Evolutionary conservation across 2,113 vertebrate species (phyloP).

Genomic region (Antechinus stuartii): DNA sequence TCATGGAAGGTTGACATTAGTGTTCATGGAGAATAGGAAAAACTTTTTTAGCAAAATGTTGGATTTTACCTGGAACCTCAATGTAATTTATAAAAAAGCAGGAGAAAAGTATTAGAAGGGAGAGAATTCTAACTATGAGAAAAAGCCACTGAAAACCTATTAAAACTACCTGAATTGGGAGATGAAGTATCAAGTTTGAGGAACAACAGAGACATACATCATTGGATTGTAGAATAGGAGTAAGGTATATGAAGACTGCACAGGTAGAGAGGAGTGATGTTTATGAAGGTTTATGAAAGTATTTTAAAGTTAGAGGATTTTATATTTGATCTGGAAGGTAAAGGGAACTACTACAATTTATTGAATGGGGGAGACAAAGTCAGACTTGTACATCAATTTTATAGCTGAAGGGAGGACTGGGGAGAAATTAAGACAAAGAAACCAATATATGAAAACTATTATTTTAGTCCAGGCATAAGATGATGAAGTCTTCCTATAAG

Average conservation of each 20-base stretch:
- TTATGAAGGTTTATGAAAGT: neutral
- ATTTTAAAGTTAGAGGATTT: neutral
- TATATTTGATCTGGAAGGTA: neutral
- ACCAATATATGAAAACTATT: neutral
- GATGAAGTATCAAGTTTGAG: neutral
- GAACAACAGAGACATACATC: neutral
- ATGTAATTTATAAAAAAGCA: neutral
- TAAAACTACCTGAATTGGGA: neutral
- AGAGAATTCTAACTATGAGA: neutral
- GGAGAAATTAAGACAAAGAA: neutral
- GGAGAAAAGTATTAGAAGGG: neutral
- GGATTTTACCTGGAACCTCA: neutral
- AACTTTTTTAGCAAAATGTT: neutral
- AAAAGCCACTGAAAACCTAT: neutral
- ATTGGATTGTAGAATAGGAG: neutral
- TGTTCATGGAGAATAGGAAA: neutral
- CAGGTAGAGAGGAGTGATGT: neutral
- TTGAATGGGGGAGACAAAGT: neutral
- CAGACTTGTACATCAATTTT: neutral
- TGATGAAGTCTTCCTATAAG: neutral
- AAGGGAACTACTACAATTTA: neutral
- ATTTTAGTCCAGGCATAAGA: neutral
- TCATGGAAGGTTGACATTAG: neutral
- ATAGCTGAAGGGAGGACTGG: neutral
- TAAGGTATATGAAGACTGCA: neutral